Conservation (phyloP, 2,888 invertebrate genomes). For the Drosophila subsilvestris region DNA sequence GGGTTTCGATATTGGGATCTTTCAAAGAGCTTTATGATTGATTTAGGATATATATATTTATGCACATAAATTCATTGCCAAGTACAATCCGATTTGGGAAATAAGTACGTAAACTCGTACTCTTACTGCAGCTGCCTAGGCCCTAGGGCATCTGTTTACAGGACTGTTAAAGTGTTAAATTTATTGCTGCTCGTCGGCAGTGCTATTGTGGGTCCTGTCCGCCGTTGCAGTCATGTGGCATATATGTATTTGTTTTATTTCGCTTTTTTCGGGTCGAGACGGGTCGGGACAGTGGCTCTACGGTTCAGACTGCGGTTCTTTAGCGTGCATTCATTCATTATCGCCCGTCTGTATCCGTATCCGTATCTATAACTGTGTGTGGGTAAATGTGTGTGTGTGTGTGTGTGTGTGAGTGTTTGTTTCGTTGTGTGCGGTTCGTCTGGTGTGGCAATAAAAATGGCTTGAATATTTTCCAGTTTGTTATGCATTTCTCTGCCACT, state of each 20-base stretch:
- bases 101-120: not conserved
- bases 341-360: slow-evolving; percentile 46
- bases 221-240: slow-evolving; percentile 58
- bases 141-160: slow-evolving; percentile 56
- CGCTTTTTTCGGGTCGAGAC: slow-evolving; percentile 48
- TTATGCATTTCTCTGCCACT: slow-evolving; percentile 76
- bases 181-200: slow-evolving; percentile 65
- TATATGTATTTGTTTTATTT: slow-evolving; percentile 69
- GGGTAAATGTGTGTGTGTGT: slow-evolving; percentile 16
- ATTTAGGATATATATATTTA: no score
- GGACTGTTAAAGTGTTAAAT: slow-evolving; percentile 77
- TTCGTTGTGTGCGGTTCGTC: slow-evolving; percentile 35
- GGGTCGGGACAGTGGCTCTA: slow-evolving; percentile 5
- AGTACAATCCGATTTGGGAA: not conserved
- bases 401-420: slow-evolving; percentile 19
- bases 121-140: not conserved
- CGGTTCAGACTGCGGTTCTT: slow-evolving; percentile 74
- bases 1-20: not conserved
- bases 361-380: slow-evolving; percentile 15
- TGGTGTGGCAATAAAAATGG: slow-evolving; percentile 77
- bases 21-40: not conserved
- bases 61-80: no score
- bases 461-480: slow-evolving; percentile 77
- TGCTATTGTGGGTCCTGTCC: slow-evolving; percentile 38
- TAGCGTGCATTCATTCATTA: slow-evolving; percentile 76